Evolutionary conservation across 2,888 invertebrate genomes (phyloP), one percentile per base, ranked within the genome.

Genomic region (Cabera pusaria): DNA sequence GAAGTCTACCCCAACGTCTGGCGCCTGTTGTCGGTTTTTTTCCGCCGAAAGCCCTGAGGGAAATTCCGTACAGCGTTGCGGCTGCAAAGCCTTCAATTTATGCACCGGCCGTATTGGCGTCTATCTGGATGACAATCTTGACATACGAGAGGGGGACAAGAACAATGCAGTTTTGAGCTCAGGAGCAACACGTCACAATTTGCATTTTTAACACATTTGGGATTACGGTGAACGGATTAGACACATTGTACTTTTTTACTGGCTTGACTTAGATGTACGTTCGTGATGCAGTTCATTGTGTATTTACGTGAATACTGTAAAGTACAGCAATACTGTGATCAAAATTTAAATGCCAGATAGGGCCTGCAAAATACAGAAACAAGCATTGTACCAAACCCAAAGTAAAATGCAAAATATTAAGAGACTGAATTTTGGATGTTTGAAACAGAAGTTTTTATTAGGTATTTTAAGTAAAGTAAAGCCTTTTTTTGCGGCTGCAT

Each of bases 31-130:
- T 41, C 31, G 26, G 41, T 42, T 81, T 70, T 80, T 82, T 71
- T 59, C 57, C 65, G 68, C 64, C 70, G 66, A 75, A 75, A 83
- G 65, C 64, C 83, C 85, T 76, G 58, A 75, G 84, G 84, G 84
- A 84, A 85, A 84, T 82, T 75, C 64, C 72, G 68, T 60, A 60
- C 73, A 64, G 61, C 72, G 66, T 66, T 72, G 76, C 67, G 68
- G 67, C 59, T 71, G 68, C 68, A 74, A 77, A 82, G 77, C 75
- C 76, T 74, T 79, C 81, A 80, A 84, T 85, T 85, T 85, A 83
- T 84, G 77, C 82, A 74, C 60, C 60, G 61, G 63, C 71, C 64
- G 76, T 71, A 76, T 72, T 76, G 74, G 63, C 70, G 72, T 73
- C 73, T 72, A 70, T 75, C 72, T 61, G 72, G 60, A 67, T 76